These are phyloP conservation scores for Acrocephalus arundinaceus DNA, from an alignment of 2,113 vertebrate species.

Conservation along the genomic window DNA sequence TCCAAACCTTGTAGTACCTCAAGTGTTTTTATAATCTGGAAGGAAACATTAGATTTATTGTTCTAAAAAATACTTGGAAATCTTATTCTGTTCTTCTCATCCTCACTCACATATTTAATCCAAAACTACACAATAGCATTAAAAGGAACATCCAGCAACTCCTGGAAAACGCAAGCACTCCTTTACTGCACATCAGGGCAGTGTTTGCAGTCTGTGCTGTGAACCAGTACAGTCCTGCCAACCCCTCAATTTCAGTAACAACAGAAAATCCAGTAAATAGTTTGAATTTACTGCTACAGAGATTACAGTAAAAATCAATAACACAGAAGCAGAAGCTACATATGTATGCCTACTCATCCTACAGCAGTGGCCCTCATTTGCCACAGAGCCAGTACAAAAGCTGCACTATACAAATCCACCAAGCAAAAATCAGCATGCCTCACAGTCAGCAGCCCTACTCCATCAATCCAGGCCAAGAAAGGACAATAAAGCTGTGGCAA, in stretches of 20 bases:
- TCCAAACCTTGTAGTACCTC: slow-evolving; percentile 80
- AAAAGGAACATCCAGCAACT: background rate
- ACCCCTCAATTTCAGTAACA: background rate
- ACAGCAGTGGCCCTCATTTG: background rate
- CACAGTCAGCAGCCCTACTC: background rate
- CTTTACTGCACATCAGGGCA: background rate
- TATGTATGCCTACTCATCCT: background rate
- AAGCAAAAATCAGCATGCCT: background rate
- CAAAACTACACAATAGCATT: background rate
- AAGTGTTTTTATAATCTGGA: slow-evolving; percentile 81
- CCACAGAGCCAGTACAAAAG: background rate
- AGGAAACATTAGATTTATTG: background rate
- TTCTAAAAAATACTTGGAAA: background rate
- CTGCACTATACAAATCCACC: background rate
- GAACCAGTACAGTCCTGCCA: background rate
- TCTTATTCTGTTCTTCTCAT: background rate
- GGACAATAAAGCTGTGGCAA: background rate
- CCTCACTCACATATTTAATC: background rate
- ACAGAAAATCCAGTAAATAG: background rate
- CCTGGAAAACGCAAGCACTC: background rate
- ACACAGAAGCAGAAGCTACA: background rate
- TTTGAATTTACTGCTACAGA: background rate
- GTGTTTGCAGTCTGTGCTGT: background rate
- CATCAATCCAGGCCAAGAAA: background rate
- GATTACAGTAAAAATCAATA: background rate